phyloP scores from a whole-genome alignment of 2,888 invertebrate species.

The Hipparchia semele region DNA sequence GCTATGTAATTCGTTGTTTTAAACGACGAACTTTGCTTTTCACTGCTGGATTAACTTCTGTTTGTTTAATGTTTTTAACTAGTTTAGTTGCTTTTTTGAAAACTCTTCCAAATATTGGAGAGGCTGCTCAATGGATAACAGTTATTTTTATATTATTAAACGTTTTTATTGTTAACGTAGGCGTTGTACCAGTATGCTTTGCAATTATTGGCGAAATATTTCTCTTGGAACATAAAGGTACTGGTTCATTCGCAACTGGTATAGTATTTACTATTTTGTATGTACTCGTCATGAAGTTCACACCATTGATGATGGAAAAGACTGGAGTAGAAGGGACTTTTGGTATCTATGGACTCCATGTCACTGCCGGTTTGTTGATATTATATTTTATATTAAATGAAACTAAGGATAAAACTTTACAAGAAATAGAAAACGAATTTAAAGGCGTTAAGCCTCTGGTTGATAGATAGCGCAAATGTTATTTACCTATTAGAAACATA shows the following conservation, averaged over 20 bases:
- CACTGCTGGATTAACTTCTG: slow-evolving; percentile 44
- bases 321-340: slow-evolving; percentile 50
- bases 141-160: slow-evolving; percentile 41
- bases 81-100: slow-evolving; percentile 47
- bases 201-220: slow-evolving; percentile 49
- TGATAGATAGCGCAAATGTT: no score
- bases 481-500: no score
- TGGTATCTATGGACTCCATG: slow-evolving; percentile 46
- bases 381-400: slow-evolving; percentile 53
- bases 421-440: slow-evolving; percentile 54
- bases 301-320: slow-evolving; percentile 50
- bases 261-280: slow-evolving; percentile 50
- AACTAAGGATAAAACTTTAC: slow-evolving; percentile 55
- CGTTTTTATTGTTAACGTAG: slow-evolving; percentile 22
- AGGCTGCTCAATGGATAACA: slow-evolving; percentile 41
- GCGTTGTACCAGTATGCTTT: slow-evolving; percentile 29
- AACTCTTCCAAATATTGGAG: slow-evolving; percentile 33
- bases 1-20: slow-evolving; percentile 45
- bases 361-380: slow-evolving; percentile 45
- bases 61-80: slow-evolving; percentile 47
- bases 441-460: slow-evolving; percentile 17
- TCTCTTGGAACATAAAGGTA: slow-evolving; percentile 54
- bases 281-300: slow-evolving; percentile 48
- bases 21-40: slow-evolving; percentile 52
- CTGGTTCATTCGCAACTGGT: slow-evolving; percentile 47